phyloP scores from a whole-genome alignment of 2,113 vertebrate genomes.

The Thymallus thymallus region DNA sequence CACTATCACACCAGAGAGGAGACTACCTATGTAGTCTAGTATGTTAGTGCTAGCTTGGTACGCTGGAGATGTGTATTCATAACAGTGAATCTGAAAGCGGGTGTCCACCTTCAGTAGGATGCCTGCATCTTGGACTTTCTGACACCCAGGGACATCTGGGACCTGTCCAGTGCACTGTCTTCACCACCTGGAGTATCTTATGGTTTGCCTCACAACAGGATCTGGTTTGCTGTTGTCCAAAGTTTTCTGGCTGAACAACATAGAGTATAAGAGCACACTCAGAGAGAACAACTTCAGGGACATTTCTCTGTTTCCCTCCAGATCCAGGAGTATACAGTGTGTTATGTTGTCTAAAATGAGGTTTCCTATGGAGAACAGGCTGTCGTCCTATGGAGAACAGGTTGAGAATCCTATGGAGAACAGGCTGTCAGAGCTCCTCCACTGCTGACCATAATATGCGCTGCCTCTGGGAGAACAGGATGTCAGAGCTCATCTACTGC shows the following conservation, averaged over 20 bases:
- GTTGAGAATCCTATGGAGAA: slow-evolving; percentile 68
- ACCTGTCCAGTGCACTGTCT: slow-evolving; percentile 62
- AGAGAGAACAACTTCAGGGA: slow-evolving; percentile 80
- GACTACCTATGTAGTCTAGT: slow-evolving; percentile 32
- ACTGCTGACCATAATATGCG: too few species aligned
- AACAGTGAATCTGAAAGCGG: slow-evolving; percentile 80
- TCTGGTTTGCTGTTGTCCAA: slow-evolving; percentile 80
- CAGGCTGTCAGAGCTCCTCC: slow-evolving; percentile 73
- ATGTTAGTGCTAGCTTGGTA: not conserved
- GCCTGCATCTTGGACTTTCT: slow-evolving; percentile 73
- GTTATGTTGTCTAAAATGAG: slow-evolving; percentile 75
- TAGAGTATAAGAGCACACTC: slow-evolving; percentile 77
- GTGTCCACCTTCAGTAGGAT: slow-evolving; percentile 86
- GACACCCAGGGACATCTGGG: slow-evolving; percentile 64
- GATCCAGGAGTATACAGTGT: not conserved
- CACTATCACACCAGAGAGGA: slow-evolving; percentile 65
- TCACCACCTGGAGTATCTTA: slow-evolving; percentile 66
- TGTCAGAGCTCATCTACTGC: slow-evolving; percentile 74
- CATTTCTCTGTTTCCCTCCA: slow-evolving; percentile 58
- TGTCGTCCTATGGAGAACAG: slow-evolving; percentile 57
- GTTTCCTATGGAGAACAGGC: not conserved
- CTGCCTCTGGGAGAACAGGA: slow-evolving; percentile 70
- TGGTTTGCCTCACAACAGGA: slow-evolving; percentile 73
- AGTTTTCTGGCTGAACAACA: slow-evolving; percentile 84
- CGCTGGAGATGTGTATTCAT: slow-evolving; percentile 73